Conservation (phyloP, 2,888 invertebrate species). For the Rotaria socialis region DNA sequence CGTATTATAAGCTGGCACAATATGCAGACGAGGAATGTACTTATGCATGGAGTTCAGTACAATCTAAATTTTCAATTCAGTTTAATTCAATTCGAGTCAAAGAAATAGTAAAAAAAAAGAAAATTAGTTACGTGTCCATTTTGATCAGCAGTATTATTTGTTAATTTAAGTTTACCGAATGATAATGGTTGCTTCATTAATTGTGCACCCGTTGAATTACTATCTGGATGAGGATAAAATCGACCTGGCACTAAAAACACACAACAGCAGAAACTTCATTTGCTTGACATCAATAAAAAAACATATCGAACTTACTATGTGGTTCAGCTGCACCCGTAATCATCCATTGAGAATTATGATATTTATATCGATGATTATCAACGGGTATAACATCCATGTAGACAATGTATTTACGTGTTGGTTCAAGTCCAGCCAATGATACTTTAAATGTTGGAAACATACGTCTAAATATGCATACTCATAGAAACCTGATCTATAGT, state of each 20-base stretch:
- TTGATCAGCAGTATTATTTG: conserved; percentile 45
- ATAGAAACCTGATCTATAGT: background rate
- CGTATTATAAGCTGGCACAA: conserved; percentile 40
- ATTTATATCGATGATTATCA: conserved; percentile 70
- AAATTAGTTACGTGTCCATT: conserved; percentile 39
- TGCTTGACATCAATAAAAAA: background rate
- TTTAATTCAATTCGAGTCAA: background rate
- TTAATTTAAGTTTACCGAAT: conserved; percentile 46
- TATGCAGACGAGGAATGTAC: conserved; percentile 44
- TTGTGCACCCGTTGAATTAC: conserved; percentile 43
- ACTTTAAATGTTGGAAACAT: conserved; percentile 71
- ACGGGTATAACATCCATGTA: conserved; percentile 74
- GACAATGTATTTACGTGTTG: conserved; percentile 75
- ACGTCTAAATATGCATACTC: conserved; percentile 52
- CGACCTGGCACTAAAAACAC: background rate
- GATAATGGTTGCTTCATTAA: conserved; percentile 45
- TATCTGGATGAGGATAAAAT: conserved; percentile 45
- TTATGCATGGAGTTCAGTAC: conserved; percentile 47
- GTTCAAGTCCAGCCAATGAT: conserved; percentile 72
- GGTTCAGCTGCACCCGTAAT: conserved; percentile 77
- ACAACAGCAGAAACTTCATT: background rate
- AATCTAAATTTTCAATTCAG: background rate
- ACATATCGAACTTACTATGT: conserved; percentile 62
- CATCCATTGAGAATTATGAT: conserved; percentile 78
- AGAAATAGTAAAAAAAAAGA: background rate